Evolutionary conservation across 2,113 vertebrate species (phyloP).

Genomic region (Muntiacus reevesi): DNA sequence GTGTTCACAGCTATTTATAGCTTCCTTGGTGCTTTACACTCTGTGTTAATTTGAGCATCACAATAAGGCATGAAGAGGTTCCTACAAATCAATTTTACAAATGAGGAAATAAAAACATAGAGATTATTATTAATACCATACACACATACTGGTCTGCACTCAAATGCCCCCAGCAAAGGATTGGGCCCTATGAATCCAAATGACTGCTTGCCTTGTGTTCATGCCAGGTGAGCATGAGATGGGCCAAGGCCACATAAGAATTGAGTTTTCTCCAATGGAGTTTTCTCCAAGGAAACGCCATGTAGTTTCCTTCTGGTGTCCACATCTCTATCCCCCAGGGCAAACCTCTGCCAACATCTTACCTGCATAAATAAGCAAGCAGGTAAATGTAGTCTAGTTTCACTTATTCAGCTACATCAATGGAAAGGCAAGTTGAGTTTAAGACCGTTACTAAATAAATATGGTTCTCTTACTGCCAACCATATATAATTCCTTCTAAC

Average conservation of each 20-base stretch:
- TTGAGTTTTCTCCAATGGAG: not conserved
- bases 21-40: not conserved
- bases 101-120: not conserved
- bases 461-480: not conserved
- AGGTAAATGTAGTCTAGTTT: not conserved
- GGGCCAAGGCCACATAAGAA: not conserved
- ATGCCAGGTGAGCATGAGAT: not conserved
- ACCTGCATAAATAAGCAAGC: not conserved
- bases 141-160: not conserved
- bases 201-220: not conserved
- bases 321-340: no score
- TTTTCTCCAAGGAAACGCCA: no score
- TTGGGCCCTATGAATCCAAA: not conserved
- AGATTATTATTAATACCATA: not conserved
- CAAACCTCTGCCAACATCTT: not conserved
- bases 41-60: not conserved
- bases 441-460: slow-evolving; percentile 49
- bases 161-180: not conserved
- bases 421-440: not conserved
- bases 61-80: not conserved
- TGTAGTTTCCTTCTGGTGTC: not conserved
- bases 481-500: slow-evolving; percentile 35
- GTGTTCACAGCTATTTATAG: not conserved
- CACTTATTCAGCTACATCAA: not conserved
- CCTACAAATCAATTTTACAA: not conserved